phyloP scores from a whole-genome alignment of 2,888 invertebrate genomes.

The Teinopalpus imperialis region DNA sequence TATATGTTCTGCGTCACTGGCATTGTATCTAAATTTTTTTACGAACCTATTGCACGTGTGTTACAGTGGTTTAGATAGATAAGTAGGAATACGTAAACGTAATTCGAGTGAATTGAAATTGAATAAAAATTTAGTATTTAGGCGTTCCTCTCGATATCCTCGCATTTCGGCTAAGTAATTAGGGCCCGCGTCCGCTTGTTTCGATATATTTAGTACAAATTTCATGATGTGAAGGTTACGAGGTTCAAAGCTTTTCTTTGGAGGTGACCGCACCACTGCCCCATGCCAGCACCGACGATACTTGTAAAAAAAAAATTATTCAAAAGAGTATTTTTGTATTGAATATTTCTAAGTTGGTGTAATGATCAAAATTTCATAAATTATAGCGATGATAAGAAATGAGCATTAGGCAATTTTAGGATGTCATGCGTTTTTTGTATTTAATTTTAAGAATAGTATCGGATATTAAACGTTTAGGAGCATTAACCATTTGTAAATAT shows the following conservation, averaged over 20 bases:
- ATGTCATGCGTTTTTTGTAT: constrained; percentile 82
- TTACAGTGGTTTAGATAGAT: too few relatives aligned
- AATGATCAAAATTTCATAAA: constrained; percentile 83
- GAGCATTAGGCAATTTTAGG: constrained; percentile 79
- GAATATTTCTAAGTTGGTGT: constrained; percentile 83
- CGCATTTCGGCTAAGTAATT: constrained; percentile 81
- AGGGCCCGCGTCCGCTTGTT: constrained; percentile 74
- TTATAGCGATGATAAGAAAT: constrained; percentile 77
- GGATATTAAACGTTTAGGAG: constrained; percentile 85
- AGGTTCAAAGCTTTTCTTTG: constrained; percentile 82
- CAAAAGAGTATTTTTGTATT: constrained; percentile 84
- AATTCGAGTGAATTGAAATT: too few relatives aligned
- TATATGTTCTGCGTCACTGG: too few relatives aligned
- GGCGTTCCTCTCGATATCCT: constrained; percentile 80
- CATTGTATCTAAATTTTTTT: too few relatives aligned
- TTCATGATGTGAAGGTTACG: constrained; percentile 81
- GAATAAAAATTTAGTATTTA: constrained; percentile 68
- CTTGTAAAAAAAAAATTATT: constrained; percentile 81
- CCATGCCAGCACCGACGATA: constrained; percentile 53
- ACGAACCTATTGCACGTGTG: too few relatives aligned
- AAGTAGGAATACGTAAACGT: too few relatives aligned
- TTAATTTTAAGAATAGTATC: constrained; percentile 83
- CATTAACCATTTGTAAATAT: constrained; percentile 87
- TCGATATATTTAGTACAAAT: constrained; percentile 82
- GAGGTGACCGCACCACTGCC: constrained; percentile 61